phyloP scores from a whole-genome alignment of 2,113 vertebrate species.

The Panthera leo region DNA sequence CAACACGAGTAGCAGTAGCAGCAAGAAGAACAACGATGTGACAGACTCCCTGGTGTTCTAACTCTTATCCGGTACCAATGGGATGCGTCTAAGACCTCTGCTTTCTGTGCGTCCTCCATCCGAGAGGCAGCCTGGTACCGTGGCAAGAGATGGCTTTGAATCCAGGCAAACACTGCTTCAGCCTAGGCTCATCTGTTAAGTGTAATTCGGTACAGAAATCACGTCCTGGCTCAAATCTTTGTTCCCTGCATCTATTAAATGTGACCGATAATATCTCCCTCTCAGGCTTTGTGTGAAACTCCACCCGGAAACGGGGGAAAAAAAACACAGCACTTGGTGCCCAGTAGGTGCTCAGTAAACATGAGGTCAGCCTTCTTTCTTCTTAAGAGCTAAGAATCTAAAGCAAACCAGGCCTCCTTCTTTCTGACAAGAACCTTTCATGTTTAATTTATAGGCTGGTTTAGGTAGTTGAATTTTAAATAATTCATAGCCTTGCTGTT shows the following conservation, averaged over 20 bases:
- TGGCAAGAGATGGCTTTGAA: neutral
- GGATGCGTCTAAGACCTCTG: neutral
- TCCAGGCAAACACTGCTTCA: neutral
- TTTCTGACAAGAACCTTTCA: slow-evolving; percentile 51
- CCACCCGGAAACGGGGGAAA: neutral
- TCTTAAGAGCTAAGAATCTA: neutral
- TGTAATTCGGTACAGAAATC: neutral
- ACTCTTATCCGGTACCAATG: rapidly evolving
- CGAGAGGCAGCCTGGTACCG: neutral
- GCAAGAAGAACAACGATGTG: rapidly evolving
- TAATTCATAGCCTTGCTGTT: slow-evolving; percentile 86
- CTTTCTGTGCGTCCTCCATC: neutral
- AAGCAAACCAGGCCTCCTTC: neutral
- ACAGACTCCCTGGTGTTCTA: neutral
- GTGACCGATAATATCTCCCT: neutral
- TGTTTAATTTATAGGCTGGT: slow-evolving; percentile 84
- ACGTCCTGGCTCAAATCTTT: neutral
- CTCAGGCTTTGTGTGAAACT: neutral
- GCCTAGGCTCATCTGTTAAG: neutral
- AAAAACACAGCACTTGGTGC: neutral
- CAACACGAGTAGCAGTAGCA: rapidly evolving
- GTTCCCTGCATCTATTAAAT: neutral
- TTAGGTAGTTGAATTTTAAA: slow-evolving; percentile 85
- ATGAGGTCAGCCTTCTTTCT: rapidly evolving
- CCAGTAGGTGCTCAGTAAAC: slow-evolving; percentile 47